These are phyloP conservation scores for Brachionus plicatilis DNA, from an alignment of 1,140 invertebrate species.

Conservation along the genomic window DNA sequence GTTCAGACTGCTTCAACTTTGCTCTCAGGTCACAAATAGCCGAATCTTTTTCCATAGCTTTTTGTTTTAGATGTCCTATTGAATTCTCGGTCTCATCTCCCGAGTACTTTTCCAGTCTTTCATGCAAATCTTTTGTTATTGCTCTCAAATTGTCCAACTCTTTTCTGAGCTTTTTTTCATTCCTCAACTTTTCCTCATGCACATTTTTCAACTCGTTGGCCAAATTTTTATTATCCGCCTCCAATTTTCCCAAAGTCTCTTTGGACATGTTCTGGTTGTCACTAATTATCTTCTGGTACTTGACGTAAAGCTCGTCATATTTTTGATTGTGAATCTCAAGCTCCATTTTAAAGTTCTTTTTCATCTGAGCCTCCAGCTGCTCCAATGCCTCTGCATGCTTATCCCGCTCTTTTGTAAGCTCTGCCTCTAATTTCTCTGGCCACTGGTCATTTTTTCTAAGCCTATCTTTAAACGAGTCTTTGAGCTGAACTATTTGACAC, in stretches of 20 bases:
- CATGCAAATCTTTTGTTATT: constrained; percentile 38
- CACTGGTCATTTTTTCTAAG: background rate
- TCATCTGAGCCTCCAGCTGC: background rate
- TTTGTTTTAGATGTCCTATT: background rate
- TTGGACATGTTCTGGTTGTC: background rate
- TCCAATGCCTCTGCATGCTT: background rate
- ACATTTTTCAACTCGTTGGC: background rate
- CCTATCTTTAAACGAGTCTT: constrained; percentile 8
- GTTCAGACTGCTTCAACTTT: background rate
- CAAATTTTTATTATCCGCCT: constrained; percentile 15
- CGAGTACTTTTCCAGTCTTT: constrained; percentile 3
- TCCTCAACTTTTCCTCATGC: constrained; percentile 24
- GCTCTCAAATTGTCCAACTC: constrained; percentile 15
- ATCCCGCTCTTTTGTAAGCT: constrained; percentile 18
- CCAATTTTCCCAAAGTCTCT: background rate
- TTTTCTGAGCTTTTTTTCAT: constrained; percentile 24
- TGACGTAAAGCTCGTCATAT: background rate
- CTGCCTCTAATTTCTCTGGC: background rate
- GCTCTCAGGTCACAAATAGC: background rate
- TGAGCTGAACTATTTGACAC: background rate
- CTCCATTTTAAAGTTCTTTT: constrained; percentile 24
- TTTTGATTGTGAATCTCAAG: constrained; percentile 37
- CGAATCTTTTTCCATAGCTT: background rate
- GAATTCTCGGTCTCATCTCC: background rate
- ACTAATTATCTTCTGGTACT: constrained; percentile 11